phyloP scores from a whole-genome alignment of 2,113 vertebrate genomes.

The Tachuris rubrigastra region DNA sequence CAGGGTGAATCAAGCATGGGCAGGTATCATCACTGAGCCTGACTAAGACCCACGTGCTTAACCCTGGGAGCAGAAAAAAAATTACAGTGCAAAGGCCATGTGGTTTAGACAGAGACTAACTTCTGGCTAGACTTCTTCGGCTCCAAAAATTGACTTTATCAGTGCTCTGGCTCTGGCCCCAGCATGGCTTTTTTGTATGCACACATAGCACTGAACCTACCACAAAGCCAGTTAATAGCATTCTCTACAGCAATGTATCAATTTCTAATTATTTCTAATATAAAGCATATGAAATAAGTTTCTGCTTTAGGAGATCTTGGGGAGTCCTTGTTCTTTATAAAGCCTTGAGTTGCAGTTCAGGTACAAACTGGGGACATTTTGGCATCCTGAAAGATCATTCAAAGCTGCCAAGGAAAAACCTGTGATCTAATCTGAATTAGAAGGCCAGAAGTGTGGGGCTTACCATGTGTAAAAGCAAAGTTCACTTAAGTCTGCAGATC shows the following conservation, averaged over 20 bases:
- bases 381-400: background rate
- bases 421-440: background rate
- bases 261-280: background rate
- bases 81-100: background rate
- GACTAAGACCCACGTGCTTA: background rate
- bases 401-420: background rate
- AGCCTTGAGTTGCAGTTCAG: background rate
- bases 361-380: background rate
- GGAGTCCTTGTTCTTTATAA: background rate
- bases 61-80: background rate
- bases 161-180: background rate
- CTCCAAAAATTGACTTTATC: background rate
- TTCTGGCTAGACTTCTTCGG: background rate
- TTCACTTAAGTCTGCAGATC: background rate
- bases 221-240: background rate
- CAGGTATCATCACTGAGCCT: background rate
- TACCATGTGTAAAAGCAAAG: background rate
- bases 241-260: background rate
- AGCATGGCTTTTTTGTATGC: background rate
- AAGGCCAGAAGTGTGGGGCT: background rate
- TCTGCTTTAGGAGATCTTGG: background rate
- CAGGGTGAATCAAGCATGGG: background rate
- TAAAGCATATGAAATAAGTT: background rate
- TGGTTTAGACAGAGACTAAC: background rate
- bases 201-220: accelerated